Evolutionary conservation across 2,888 invertebrate species (phyloP).

Genomic region (Coelogynopora nodosa): DNA sequence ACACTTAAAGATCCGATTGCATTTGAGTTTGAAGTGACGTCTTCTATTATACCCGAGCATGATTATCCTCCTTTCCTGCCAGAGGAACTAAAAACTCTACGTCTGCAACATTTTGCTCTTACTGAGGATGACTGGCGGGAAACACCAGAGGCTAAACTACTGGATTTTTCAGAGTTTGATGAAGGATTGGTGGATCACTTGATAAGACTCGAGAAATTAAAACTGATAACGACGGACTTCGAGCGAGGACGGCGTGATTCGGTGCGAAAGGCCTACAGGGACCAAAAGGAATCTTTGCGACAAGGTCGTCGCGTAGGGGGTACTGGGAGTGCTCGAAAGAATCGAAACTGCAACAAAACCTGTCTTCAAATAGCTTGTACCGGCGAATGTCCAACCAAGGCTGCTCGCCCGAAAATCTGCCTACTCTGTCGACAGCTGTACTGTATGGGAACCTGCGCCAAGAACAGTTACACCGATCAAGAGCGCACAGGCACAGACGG

Average conservation of each 20-base stretch:
- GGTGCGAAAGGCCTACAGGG: neutral
- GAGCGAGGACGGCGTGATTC: neutral
- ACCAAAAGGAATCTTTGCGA: neutral
- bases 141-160: neutral
- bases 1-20: neutral
- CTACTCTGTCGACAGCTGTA: constrained; percentile 1
- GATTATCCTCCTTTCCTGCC: neutral
- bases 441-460: neutral
- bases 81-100: neutral
- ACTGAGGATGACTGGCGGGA: neutral
- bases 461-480: neutral
- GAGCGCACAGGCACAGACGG: neutral
- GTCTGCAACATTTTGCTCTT: neutral
- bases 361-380: neutral
- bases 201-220: neutral
- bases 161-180: neutral
- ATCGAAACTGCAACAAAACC: neutral
- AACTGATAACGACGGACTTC: neutral
- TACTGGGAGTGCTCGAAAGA: neutral
- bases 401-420: neutral
- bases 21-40: constrained; percentile 20
- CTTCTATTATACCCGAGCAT: neutral
- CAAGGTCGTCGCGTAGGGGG: neutral
- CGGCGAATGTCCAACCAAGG: neutral
- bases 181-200: neutral